These are phyloP conservation scores for Dasysyrphus tricinctus DNA, from an alignment of 2,888 invertebrate species.

Conservation along the genomic window DNA sequence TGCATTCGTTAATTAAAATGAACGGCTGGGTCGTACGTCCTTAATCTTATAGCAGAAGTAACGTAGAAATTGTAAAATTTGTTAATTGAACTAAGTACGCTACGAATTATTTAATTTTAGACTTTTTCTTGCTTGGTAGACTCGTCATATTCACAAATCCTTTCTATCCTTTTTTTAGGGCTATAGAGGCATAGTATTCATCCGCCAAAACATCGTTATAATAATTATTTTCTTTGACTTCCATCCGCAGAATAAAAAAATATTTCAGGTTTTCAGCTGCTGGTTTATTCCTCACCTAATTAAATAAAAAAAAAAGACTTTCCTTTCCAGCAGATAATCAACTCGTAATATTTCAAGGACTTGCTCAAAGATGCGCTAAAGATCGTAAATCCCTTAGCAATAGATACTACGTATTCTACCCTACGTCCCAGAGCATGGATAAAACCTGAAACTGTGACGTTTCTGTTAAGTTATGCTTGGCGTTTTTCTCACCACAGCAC, in stretches of 20 bases:
- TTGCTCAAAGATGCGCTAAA: background rate
- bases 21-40: too few species aligned
- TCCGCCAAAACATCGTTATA: background rate
- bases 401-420: background rate
- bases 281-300: background rate
- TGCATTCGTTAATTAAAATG: too few species aligned
- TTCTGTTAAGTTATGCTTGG: background rate
- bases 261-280: background rate
- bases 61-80: too few species aligned
- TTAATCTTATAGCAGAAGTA: too few species aligned
- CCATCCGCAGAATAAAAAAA: background rate
- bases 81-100: too few species aligned
- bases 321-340: background rate
- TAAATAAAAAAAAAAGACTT: too few species aligned
- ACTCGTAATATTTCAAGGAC: background rate
- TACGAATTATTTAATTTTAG: too few species aligned
- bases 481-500: conserved; percentile 11
- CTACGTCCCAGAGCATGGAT: too few species aligned
- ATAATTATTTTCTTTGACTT: background rate
- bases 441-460: conserved; percentile 17
- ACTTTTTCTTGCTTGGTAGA: background rate
- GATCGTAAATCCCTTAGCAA: background rate
- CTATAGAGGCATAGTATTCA: too few species aligned
- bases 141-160: too few species aligned
- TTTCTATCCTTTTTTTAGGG: too few species aligned